Conservation (phyloP, 2,888 invertebrate genomes). For the Nezara viridula region DNA sequence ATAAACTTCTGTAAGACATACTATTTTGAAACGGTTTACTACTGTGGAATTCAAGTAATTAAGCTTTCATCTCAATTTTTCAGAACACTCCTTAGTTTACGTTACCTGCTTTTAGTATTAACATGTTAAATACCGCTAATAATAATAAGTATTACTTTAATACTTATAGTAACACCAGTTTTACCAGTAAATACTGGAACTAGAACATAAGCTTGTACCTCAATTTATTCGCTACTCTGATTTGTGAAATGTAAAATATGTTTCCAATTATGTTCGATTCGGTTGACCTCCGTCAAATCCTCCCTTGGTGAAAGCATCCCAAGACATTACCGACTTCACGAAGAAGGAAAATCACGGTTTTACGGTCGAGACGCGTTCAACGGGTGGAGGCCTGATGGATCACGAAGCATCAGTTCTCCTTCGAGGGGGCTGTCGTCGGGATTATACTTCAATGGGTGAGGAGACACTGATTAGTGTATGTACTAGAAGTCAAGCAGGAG, state of each 20-base stretch:
- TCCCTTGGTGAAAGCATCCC: background rate
- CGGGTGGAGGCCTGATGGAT: background rate
- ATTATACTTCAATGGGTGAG: background rate
- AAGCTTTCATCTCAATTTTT: too few species aligned
- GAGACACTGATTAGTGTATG: constrained; percentile 17
- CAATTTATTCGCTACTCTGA: background rate
- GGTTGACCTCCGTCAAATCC: background rate
- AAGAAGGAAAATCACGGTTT: constrained; percentile 26
- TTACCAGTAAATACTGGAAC: background rate
- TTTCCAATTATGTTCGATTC: background rate
- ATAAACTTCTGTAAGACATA: too few species aligned
- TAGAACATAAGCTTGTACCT: background rate
- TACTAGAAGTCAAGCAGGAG: background rate
- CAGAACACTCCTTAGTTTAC: too few species aligned
- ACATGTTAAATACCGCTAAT: too few species aligned
- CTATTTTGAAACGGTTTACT: too few species aligned
- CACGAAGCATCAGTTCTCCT: background rate
- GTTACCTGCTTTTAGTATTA: too few species aligned
- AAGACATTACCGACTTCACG: background rate
- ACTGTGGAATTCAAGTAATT: too few species aligned
- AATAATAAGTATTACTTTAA: too few species aligned
- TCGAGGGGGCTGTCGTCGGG: background rate
- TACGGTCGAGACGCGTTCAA: background rate
- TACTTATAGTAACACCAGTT: too few species aligned
- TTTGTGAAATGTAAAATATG: background rate